These are phyloP conservation scores for Galeopsomyia nigrocyanea DNA, from an alignment of 2,888 invertebrate species.

Conservation along the genomic window DNA sequence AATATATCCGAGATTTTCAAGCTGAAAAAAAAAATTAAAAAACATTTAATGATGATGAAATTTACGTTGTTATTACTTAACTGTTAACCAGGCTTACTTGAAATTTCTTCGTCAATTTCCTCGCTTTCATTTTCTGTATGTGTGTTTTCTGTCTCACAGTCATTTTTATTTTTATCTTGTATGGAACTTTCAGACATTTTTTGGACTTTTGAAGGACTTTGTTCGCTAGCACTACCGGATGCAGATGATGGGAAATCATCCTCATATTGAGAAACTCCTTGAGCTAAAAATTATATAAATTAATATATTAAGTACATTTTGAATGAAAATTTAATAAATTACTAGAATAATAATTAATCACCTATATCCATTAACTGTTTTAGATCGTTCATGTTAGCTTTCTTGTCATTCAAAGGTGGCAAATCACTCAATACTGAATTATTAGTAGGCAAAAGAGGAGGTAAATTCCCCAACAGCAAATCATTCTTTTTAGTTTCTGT, in stretches of 20 bases:
- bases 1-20: constrained; percentile 52
- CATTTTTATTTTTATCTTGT: constrained; percentile 51
- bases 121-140: constrained; percentile 64
- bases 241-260: constrained; percentile 65
- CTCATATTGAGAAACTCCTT: constrained; percentile 61
- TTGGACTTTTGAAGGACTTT: constrained; percentile 62
- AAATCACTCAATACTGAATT: constrained; percentile 64
- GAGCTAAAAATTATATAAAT: constrained; percentile 50
- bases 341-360: constrained; percentile 44
- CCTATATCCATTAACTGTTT: constrained; percentile 65
- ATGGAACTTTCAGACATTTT: constrained; percentile 55
- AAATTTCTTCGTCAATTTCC: constrained; percentile 64
- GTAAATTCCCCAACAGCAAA: constrained; percentile 58
- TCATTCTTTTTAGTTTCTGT: constrained; percentile 51
- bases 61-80: no score
- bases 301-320: neutral
- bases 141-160: constrained; percentile 56
- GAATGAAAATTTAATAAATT: neutral
- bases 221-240: constrained; percentile 64
- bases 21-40: constrained; percentile 56
- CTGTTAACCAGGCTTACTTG: constrained; percentile 59
- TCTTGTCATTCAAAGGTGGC: constrained; percentile 65
- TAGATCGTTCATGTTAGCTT: constrained; percentile 64
- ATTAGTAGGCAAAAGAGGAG: constrained; percentile 58
- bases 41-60: neutral